Evolutionary conservation across 2,113 vertebrate genomes (phyloP).

Genomic region (Tricholaema leucomelas): DNA sequence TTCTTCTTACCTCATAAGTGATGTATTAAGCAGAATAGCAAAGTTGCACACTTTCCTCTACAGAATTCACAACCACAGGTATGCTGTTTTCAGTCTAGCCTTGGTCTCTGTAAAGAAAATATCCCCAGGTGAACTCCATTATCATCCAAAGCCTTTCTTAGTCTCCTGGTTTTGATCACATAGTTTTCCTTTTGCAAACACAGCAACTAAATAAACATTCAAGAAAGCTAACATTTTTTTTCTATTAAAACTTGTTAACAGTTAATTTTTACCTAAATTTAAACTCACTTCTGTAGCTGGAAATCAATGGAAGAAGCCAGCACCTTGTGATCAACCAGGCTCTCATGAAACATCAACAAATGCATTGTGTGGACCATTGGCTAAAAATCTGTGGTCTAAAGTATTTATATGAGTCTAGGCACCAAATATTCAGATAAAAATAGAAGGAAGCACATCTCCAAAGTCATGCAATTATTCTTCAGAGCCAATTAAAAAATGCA

Average conservation of each 20-base stretch:
- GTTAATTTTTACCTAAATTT: background rate
- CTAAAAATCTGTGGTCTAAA: conserved; percentile 31
- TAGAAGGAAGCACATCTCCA: conserved; percentile 46
- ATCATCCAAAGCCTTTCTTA: background rate
- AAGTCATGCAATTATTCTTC: conserved; percentile 20
- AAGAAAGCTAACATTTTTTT: background rate
- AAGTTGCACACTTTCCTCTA: background rate
- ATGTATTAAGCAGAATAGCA: background rate
- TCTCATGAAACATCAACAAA: background rate
- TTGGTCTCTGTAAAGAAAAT: background rate
- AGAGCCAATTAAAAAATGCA: conserved; percentile 11
- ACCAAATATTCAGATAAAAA: conserved; percentile 36
- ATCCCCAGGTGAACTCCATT: background rate
- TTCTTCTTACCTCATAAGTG: background rate
- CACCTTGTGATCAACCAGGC: background rate
- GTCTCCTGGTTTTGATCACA: background rate
- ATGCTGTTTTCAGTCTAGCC: background rate
- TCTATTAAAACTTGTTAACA: background rate
- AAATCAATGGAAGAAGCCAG: conserved; percentile 21
- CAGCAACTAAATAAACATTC: background rate
- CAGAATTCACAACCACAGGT: background rate
- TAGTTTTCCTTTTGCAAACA: background rate
- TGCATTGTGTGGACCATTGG: background rate
- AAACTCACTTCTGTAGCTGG: background rate
- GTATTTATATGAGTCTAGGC: conserved; percentile 18